Base-by-base conservation (phyloP, 2,888 invertebrate species). In the Ophioninae sp. region DNA sequence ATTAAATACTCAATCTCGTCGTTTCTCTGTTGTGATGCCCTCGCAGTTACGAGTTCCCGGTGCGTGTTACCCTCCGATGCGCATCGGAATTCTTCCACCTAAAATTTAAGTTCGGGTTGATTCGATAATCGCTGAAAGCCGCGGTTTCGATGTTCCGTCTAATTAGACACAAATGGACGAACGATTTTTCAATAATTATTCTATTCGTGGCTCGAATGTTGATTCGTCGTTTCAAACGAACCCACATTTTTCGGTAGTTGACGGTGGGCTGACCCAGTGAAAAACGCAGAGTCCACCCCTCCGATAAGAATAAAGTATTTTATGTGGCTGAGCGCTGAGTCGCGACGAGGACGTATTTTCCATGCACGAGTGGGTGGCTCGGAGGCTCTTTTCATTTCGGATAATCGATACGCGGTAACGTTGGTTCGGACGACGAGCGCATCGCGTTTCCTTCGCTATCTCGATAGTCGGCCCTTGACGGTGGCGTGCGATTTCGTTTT, bases 1-100 rank as follows among this genome's bases (percentile, higher is more conserved):
- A 90, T 91, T 90, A 89, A 90, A 90, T 89, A 88, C 88, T 90
- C 89, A 87, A 89, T 90, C 88, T 87, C 86, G 88, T 88, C 86
- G 85, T 86, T 87, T 84, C 64, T 70, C 30, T 73, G 76, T 77
- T 77, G 67, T 50, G 79, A 79, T 79, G 76, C 72, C 59, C 59
- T 57, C 73, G 75, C 37, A n/a, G 37, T 41, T 41, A 13, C n/a
- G 62, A 68, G 13, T 30, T 21, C 61, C 78, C 64, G 62, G 37
- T 69, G 62, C 67, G 76, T 21, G 44, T 41, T 39, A 44, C 56
- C 17, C 10, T n/a, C 30, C 50, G 30, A 7, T 7, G 7, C 10
- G 41, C 17, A 50, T 17, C 3, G 13, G 50, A 50, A 50, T 10
- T 50, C 50, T 17, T 13, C 6, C 6, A 17, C 6, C 13, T 13